Conservation (phyloP, 2,888 invertebrate genomes). For the Drosophila nigritarsus region DNA sequence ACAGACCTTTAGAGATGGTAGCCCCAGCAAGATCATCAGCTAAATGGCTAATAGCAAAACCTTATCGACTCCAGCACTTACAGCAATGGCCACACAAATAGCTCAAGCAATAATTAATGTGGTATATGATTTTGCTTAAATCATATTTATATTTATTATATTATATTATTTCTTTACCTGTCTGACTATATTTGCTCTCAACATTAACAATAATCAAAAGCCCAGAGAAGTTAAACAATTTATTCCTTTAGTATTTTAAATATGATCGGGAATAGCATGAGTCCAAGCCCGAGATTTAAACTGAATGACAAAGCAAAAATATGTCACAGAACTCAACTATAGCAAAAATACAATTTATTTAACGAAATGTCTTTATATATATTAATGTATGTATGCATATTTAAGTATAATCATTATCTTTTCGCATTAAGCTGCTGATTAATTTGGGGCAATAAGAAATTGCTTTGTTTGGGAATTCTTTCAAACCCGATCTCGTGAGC, state of each 20-base stretch:
- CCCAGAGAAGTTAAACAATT: too few relatives aligned
- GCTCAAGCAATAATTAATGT: not conserved
- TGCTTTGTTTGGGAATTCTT: not conserved
- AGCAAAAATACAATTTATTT: too few relatives aligned
- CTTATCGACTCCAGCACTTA: not conserved
- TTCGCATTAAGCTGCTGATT: not conserved
- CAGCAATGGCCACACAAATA: conserved; percentile 2
- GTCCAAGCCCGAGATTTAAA: not conserved
- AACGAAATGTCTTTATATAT: not conserved
- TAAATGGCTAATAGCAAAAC: not conserved
- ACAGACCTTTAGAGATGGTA: conserved; percentile 42
- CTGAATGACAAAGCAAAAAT: not conserved
- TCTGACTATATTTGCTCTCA: too few relatives aligned
- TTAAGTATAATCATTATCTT: not conserved
- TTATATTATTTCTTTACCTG: too few relatives aligned
- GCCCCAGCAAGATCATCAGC: conserved; percentile 20
- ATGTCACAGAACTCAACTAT: too few relatives aligned
- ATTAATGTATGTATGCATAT: not conserved
- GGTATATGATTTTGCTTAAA: not conserved
- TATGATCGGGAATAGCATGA: not conserved
- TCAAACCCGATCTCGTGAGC: not conserved
- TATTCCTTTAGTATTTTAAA: not conserved
- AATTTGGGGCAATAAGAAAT: not conserved
- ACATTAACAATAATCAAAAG: too few relatives aligned
- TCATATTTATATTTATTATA: too few relatives aligned